These are phyloP conservation scores for Diaperis boleti DNA, from an alignment of 2,888 invertebrate species.

Conservation along the genomic window DNA sequence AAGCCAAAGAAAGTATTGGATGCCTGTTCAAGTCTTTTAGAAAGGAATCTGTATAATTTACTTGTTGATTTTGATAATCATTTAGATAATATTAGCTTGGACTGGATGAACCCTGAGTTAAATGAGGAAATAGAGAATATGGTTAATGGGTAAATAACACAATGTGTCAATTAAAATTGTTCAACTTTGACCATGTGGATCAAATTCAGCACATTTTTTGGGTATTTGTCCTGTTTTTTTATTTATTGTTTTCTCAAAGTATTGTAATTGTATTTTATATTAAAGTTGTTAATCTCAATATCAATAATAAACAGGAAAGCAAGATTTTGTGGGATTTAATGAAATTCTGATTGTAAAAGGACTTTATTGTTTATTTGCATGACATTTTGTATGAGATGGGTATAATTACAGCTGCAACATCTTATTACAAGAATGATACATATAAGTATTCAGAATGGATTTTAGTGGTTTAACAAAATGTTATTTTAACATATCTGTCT, in stretches of 20 bases:
- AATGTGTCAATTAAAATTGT: not conserved
- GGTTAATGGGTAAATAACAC: conserved; percentile 18
- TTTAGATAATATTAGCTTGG: conserved; percentile 87
- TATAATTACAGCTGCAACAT: too few species aligned
- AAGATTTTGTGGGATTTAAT: too few species aligned
- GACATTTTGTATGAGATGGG: too few species aligned
- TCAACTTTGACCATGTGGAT: not conserved
- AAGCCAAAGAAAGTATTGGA: conserved; percentile 70
- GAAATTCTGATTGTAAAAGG: not conserved
- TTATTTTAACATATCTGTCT: too few species aligned
- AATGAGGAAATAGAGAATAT: conserved; percentile 71
- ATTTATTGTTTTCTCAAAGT: conserved; percentile 23
- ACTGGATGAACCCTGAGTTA: conserved; percentile 87
- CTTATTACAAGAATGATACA: too few species aligned
- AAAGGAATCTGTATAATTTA: conserved; percentile 77
- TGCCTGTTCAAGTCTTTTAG: conserved; percentile 79
- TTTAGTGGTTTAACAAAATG: too few species aligned
- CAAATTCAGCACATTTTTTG: not conserved
- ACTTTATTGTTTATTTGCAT: too few species aligned
- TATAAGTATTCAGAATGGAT: too few species aligned
- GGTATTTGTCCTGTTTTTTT: not conserved
- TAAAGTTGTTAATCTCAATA: not conserved
- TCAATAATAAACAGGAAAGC: not conserved
- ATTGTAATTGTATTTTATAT: conserved; percentile 17
- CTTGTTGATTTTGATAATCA: conserved; percentile 98